Conservation (phyloP, 2,113 vertebrate genomes). For the Grammomys dolichurus region DNA sequence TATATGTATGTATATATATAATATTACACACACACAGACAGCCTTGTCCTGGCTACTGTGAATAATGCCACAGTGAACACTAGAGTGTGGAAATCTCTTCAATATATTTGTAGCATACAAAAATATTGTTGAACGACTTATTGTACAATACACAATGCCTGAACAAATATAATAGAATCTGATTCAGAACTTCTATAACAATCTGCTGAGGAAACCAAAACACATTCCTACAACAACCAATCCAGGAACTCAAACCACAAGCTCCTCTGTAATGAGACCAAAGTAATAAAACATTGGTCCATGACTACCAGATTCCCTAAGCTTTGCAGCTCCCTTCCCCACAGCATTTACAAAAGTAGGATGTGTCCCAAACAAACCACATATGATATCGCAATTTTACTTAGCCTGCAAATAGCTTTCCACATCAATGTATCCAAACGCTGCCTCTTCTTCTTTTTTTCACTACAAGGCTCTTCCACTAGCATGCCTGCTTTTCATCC, state of each 20-base stretch:
- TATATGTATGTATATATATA: too few species aligned
- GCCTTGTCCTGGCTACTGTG: not conserved
- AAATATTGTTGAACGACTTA: not conserved
- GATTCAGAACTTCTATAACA: not conserved
- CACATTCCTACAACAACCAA: not conserved
- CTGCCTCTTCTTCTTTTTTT: not conserved
- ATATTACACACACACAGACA: too few species aligned
- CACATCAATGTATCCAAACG: not conserved
- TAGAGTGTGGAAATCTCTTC: not conserved
- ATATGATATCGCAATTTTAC: not conserved
- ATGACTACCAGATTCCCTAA: not conserved
- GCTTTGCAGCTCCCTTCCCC: not conserved
- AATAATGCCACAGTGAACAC: not conserved
- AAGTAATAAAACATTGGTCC: not conserved
- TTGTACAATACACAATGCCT: not conserved
- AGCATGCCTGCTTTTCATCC: not conserved
- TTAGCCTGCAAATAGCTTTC: not conserved
- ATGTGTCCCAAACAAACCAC: not conserved
- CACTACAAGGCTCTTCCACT: not conserved
- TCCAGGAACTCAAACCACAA: constrained; percentile 5
- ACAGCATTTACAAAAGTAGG: not conserved
- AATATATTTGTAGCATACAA: not conserved
- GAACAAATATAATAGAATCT: not conserved
- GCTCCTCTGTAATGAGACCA: not conserved
- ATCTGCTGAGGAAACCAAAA: not conserved